Conservation (phyloP, 64 coral and sea anemone genomes). For the Cladopsammia gracilis region DNA sequence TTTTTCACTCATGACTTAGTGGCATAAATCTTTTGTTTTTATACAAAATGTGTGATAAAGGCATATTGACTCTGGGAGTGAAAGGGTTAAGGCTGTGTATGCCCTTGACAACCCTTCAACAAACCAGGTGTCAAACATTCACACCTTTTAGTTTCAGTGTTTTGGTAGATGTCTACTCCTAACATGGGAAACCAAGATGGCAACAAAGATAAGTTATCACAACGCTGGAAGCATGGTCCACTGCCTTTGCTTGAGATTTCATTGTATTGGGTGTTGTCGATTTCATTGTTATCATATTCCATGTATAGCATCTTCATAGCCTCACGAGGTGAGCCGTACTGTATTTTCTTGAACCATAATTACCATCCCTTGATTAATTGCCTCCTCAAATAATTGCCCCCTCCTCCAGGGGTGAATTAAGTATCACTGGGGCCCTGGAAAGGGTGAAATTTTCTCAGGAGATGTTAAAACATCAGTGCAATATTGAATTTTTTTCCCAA, state of each 20-base stretch:
- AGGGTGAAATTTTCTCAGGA: no score
- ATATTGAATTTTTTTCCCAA: not conserved
- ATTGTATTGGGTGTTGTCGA: conserved; percentile 64
- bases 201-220: not conserved
- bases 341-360: not conserved
- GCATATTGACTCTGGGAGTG: no score
- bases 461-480: no score
- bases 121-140: no score
- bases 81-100: no score
- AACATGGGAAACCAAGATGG: not conserved
- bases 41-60: no score
- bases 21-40: no score
- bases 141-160: not conserved
- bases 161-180: not conserved
- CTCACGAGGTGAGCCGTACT: conserved; percentile 59
- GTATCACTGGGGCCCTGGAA: no score
- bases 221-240: conserved; percentile 32
- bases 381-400: not conserved
- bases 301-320: conserved; percentile 69
- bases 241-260: conserved; percentile 68
- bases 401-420: not conserved
- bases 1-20: no score
- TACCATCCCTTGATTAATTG: not conserved
- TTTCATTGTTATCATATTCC: conserved; percentile 50
- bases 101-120: no score